These are phyloP conservation scores for Ischnura elegans DNA, from an alignment of 2,888 invertebrate species.

Conservation along the genomic window DNA sequence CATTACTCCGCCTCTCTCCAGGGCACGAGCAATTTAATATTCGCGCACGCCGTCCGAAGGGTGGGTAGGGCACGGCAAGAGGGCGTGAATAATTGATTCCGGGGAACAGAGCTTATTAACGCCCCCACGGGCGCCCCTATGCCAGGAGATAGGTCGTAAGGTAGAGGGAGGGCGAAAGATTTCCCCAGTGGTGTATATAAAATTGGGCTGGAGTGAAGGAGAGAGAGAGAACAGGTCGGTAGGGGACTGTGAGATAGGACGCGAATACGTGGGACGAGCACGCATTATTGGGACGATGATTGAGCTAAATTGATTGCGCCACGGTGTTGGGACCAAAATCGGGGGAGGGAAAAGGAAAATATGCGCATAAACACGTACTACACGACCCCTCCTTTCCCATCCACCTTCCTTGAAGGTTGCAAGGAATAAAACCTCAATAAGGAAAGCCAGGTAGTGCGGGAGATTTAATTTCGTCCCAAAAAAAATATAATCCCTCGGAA, in stretches of 20 bases:
- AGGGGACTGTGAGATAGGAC: background rate
- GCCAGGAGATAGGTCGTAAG: background rate
- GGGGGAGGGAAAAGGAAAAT: background rate
- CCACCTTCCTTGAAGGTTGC: background rate
- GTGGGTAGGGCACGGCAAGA: background rate
- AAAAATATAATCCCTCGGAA: background rate
- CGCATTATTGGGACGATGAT: conserved; percentile 19
- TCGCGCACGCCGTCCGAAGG: background rate
- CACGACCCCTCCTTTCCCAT: background rate
- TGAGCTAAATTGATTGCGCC: background rate
- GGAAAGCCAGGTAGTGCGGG: background rate
- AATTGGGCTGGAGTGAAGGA: background rate
- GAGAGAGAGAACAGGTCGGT: too few relatives aligned
- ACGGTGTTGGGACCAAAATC: background rate
- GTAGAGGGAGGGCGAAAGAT: background rate
- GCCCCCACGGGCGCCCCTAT: background rate
- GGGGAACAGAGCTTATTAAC: conserved; percentile 31
- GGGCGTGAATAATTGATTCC: conserved; percentile 38
- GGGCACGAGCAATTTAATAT: background rate
- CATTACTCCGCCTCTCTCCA: background rate
- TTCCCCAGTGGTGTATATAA: background rate
- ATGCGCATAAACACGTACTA: background rate
- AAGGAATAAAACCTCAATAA: background rate
- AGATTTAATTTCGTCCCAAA: background rate
- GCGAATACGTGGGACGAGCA: background rate